These are phyloP conservation scores for Axis porcinus DNA, from an alignment of 2,113 vertebrate genomes.

Conservation along the genomic window DNA sequence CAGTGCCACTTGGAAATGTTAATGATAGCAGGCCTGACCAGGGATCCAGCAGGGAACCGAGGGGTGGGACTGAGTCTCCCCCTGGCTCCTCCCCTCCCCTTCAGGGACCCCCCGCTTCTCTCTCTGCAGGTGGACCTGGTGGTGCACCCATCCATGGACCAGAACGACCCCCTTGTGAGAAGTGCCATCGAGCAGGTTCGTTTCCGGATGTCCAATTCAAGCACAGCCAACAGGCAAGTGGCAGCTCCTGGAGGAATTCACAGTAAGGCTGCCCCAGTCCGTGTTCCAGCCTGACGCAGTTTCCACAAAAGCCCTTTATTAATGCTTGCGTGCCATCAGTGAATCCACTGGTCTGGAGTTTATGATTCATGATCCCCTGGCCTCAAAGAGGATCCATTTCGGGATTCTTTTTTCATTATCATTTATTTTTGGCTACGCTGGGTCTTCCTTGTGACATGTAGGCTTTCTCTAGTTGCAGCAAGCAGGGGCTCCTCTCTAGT, in stretches of 20 bases:
- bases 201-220: constrained; percentile 93
- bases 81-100: background rate
- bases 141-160: constrained; percentile 92
- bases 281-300: rapidly evolving
- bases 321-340: background rate
- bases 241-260: rapidly evolving
- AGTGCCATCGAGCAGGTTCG: constrained; percentile 94
- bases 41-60: rapidly evolving
- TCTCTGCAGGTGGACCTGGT: constrained; percentile 89
- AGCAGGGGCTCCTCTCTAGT: background rate
- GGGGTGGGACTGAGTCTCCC: background rate
- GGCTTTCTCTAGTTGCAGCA: background rate
- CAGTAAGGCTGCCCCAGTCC: rapidly evolving
- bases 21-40: too few species aligned
- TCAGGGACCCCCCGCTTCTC: background rate
- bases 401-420: background rate
- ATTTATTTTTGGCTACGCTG: background rate
- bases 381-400: background rate
- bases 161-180: constrained; percentile 87
- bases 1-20: background rate
- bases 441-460: background rate
- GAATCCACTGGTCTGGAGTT: background rate
- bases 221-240: constrained; percentile 86
- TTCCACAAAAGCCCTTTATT: background rate
- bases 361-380: background rate